phyloP scores from a whole-genome alignment of 2,888 invertebrate genomes.

The Patella pellucida region DNA sequence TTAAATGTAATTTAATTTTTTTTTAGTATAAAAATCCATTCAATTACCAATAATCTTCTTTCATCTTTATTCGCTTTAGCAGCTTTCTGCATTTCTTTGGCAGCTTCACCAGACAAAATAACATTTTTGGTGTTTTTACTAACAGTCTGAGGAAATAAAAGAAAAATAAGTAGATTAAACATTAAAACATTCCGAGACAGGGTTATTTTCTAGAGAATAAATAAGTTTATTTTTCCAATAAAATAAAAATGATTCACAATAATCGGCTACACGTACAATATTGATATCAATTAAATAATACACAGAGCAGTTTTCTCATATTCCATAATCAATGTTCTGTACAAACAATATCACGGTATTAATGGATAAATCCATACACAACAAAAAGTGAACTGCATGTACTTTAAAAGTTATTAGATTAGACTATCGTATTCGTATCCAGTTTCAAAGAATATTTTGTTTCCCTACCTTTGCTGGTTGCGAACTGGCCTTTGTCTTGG shows the following conservation, averaged over 20 bases:
- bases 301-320: not conserved
- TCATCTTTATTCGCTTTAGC: conserved; percentile 68
- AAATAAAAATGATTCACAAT: no score
- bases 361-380: no score
- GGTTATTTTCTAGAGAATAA: no score
- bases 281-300: no score
- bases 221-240: no score
- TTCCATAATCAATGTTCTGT: conserved; percentile 14
- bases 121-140: conserved; percentile 52
- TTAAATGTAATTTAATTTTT: no score
- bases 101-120: conserved; percentile 65
- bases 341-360: not conserved
- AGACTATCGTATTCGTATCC: not conserved
- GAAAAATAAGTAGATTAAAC: not conserved
- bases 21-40: no score
- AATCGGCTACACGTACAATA: no score
- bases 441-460: not conserved
- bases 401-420: no score
- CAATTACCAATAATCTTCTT: conserved; percentile 58
- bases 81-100: conserved; percentile 70
- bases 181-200: no score
- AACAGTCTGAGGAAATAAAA: conserved; percentile 23
- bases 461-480: conserved; percentile 45
- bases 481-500: conserved; percentile 25
- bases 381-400: no score